Evolutionary conservation across 1,140 invertebrate species (phyloP), one percentile per base, ranked within the genome.

Genomic region (Aplysia californica): DNA sequence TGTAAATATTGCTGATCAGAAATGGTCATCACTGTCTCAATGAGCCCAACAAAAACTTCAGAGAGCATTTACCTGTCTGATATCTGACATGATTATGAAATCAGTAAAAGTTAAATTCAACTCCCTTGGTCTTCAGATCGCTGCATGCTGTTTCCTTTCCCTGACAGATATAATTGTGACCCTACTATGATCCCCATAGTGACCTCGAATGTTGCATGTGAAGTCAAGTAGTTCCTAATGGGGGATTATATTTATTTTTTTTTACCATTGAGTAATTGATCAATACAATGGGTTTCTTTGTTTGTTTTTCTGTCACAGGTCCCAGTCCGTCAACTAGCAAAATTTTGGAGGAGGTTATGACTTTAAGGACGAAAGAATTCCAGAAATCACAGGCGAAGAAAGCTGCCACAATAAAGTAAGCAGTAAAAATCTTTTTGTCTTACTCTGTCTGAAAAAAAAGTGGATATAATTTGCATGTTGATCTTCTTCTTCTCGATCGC

Each of bases 361-460:
- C 76, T 18, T 55, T 68, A 21, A 73, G 79, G 29, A 80, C 79
- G 6, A 76, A 74, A 74, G 79, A 80, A 36, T 76, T 76, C 69
- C 61, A 76, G 18, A 39, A 35, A 3, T 59, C 58, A 61, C 76
- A 80, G 58, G 71, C 68, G 64, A 76, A 78, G 15, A 78, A 75
- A 65, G 69, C 72, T 0, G n/a, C 71, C n/a, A n/a, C n/a, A n/a
- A n/a, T n/a, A n/a, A 21, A 67, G 72, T 29, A 77, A 75, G 44
- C 72, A 77, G 79, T 80, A 29, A 79, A 69, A 68, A 23, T 74
- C 67, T 71, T 66, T n/a, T n/a, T 29, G 21, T 50, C 15, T 18
- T 31, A 1, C 50, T 41, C 20, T 38, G 10, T 29, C 35, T 50
- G n/a, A 33, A 21, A 38, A 65, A 0, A 65, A 18, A 20, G 31